These are phyloP conservation scores for Acropora tenuis DNA, from an alignment of 64 coral and sea anemone species.

Conservation along the genomic window DNA sequence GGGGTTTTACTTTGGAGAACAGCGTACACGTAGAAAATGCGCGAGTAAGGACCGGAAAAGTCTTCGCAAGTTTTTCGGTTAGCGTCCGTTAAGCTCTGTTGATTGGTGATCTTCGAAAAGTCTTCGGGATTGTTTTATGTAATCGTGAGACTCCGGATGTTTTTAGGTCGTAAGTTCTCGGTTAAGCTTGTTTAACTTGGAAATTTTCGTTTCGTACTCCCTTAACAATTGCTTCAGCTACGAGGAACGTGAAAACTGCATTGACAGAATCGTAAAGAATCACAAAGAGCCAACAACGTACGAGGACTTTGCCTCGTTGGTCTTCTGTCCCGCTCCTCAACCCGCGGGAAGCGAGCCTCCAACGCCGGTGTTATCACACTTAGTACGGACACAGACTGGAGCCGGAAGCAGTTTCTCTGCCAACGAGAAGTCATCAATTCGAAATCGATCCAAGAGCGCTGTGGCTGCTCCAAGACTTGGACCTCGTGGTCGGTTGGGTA, in stretches of 20 bases:
- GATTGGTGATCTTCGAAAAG: neutral
- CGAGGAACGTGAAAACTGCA: slow-evolving; percentile 85
- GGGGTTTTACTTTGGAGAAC: no score
- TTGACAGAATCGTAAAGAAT: slow-evolving; percentile 81
- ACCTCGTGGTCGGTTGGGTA: slow-evolving; percentile 24
- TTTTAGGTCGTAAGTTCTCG: neutral
- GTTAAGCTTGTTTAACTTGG: neutral
- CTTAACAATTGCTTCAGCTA: slow-evolving; percentile 68
- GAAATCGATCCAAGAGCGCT: slow-evolving; percentile 66
- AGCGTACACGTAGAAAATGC: no score
- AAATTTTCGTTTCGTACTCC: neutral
- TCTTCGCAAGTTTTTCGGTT: no score
- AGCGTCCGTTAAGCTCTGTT: no score
- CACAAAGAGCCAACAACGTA: slow-evolving; percentile 86
- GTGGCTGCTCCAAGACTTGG: slow-evolving; percentile 24
- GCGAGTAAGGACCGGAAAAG: no score
- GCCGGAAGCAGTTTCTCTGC: slow-evolving; percentile 45
- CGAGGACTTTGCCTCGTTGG: slow-evolving; percentile 85
- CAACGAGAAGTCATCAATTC: slow-evolving; percentile 28
- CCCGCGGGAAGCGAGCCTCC: slow-evolving; percentile 64
- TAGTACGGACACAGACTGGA: slow-evolving; percentile 42
- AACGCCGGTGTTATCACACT: slow-evolving; percentile 52
- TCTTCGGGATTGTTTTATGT: neutral
- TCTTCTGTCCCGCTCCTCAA: slow-evolving; percentile 84
- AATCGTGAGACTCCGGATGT: neutral